A percentile compares a stretch with the other conserved stretches of the same genome.
Evolutionary conservation across 1,140 invertebrate species (phyloP).

Genomic region (Neuroterus valhalla): DNA sequence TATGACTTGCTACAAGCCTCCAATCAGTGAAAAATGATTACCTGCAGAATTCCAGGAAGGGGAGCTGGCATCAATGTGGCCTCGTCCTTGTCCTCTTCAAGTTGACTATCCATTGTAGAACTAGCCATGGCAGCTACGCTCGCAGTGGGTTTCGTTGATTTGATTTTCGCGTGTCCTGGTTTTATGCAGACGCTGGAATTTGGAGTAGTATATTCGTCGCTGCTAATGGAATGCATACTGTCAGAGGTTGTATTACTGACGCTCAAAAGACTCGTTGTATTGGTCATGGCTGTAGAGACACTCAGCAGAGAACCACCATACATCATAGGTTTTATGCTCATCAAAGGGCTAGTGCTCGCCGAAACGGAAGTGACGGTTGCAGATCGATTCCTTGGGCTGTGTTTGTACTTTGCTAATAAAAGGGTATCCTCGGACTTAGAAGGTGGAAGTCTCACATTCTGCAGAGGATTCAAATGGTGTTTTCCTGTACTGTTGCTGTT

Average conservation of each 20-base stretch:
- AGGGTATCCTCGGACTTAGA: conserved; percentile 87
- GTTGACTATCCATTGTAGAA: conserved; percentile 53
- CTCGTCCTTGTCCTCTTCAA: conserved; percentile 65
- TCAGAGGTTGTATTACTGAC: conserved; percentile 70
- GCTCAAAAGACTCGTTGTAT: conserved; percentile 78
- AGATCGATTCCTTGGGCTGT: conserved; percentile 75
- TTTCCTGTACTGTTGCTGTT: conserved; percentile 67
- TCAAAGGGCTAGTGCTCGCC: conserved; percentile 80
- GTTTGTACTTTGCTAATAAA: conserved; percentile 76
- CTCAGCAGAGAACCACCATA: conserved; percentile 72
- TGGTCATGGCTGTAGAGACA: conserved; percentile 65
- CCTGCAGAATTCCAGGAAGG: conserved; percentile 80
- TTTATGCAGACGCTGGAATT: conserved; percentile 57
- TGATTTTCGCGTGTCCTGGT: conserved; percentile 48
- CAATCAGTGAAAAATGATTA: conserved; percentile 41
- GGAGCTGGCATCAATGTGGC: conserved; percentile 67
- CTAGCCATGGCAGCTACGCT: conserved; percentile 68
- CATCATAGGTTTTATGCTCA: conserved; percentile 77
- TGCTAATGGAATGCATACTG: conserved; percentile 79
- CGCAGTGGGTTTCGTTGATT: conserved; percentile 63
- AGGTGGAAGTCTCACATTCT: conserved; percentile 77
- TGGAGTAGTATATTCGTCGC: conserved; percentile 65
- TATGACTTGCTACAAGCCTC: too few species aligned
- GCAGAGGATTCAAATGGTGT: conserved; percentile 54
- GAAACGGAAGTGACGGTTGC: conserved; percentile 78